Evolutionary conservation across 1,140 invertebrate genomes (phyloP), one percentile per base, ranked within the genome.

Genomic region (Hyles euphorbiae): DNA sequence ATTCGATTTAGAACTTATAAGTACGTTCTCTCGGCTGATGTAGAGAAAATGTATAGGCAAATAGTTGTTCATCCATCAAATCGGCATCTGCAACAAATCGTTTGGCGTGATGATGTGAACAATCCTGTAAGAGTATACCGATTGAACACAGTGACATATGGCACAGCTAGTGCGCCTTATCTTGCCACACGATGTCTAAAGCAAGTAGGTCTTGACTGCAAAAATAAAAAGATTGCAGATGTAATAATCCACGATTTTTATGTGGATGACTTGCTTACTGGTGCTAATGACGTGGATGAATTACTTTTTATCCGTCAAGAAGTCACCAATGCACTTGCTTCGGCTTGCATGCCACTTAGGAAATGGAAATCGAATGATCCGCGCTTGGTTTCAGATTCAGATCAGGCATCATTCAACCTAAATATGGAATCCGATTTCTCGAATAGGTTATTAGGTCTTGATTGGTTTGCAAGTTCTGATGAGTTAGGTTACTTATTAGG

Each of bases 241-340:
- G 69, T 82, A 33, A 58, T 82, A 34, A 43, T 40, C 40, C 40
- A 58, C 12, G 56, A 66, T 43, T 66, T 66, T 55, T 66, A 66
- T 47, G 48, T 90, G 4, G 89, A 91, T 60, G 87, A 91, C 63
- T 45, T 88, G 2, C 48, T 90, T 3, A 72, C 68, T 3, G 85
- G 88, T 34, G 72, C 69, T 9, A 57, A 78, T 58, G 48, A 56
- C 10, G 33, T 74, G 6, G 47, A 71, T 53, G 58, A 73, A 12
- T 47, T 67, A 3, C 1, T 34, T 36, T 12, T 44, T 3, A 56
- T 67, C 3, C 57, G 60, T 12, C 3, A n/a, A 52, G 72, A 53
- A 36, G 51, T 63, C 1, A 60, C 60, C 10, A 10, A 33, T 1
- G 36, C 9, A 32, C 47, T 65, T 1, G 58, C 50, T 0, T 53